Conservation (phyloP, 2,113 vertebrate genomes). For the Chloroceryle aenea region DNA sequence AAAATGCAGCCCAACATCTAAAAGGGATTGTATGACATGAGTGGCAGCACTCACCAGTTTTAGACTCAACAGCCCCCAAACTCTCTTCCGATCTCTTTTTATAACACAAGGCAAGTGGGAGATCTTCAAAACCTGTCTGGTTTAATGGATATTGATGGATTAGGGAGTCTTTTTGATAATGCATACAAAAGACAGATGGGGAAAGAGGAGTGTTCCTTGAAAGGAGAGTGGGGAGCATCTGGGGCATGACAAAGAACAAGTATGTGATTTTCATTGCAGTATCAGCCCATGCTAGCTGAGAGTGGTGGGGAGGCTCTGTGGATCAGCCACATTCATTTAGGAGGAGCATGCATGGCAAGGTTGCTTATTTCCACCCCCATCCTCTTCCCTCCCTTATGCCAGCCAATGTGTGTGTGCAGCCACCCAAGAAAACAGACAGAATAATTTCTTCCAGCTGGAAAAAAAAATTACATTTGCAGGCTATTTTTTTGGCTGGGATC, state of each 20-base stretch:
- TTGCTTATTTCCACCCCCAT: neutral
- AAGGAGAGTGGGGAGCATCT: neutral
- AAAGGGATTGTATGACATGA: neutral
- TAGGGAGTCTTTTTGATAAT: neutral
- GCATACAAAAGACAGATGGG: fast-evolving
- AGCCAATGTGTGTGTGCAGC: constrained; percentile 13
- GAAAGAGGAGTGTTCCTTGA: neutral
- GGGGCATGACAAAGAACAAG: neutral
- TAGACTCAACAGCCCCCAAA: neutral
- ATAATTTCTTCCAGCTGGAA: constrained; percentile 4
- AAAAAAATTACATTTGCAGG: neutral
- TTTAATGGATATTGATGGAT: neutral
- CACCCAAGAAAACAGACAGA: constrained; percentile 48
- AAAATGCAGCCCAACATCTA: neutral
- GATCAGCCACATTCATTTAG: neutral
- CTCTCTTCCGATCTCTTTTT: neutral
- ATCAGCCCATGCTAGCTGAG: neutral
- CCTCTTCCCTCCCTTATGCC: neutral
- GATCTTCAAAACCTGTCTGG: neutral
- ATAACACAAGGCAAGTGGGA: neutral
- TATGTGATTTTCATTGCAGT: neutral
- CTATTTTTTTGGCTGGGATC: constrained; percentile 3
- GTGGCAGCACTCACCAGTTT: neutral
- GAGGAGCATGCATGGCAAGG: neutral
- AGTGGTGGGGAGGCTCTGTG: neutral